phyloP scores from a whole-genome alignment of 2,797 vertebrate genomes.

The Lepus oiostolus region DNA sequence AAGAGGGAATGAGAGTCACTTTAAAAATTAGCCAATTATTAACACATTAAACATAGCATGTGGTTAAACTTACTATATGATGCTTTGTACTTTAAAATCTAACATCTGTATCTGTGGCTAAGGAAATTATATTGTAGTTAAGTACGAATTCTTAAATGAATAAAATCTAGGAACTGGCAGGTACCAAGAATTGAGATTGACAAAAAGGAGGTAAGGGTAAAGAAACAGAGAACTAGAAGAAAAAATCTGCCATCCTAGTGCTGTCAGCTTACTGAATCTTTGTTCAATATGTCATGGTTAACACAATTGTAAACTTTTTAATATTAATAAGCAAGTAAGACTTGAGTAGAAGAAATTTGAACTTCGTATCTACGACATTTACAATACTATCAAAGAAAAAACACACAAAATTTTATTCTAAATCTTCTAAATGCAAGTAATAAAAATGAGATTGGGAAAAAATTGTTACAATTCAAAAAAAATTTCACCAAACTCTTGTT shows the following conservation, averaged over 20 bases:
- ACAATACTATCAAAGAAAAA: background rate
- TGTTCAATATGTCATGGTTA: background rate
- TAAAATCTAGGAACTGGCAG: background rate
- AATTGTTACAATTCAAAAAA: background rate
- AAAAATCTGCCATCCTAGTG: background rate
- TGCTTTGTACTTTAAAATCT: background rate
- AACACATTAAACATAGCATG: background rate
- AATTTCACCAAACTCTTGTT: background rate
- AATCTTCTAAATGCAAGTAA: constrained; percentile 11
- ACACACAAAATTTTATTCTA: background rate
- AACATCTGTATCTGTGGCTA: background rate
- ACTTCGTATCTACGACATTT: background rate
- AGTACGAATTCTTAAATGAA: background rate
- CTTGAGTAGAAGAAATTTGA: background rate
- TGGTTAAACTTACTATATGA: background rate
- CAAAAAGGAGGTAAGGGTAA: background rate
- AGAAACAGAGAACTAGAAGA: background rate
- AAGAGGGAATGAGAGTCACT: background rate
- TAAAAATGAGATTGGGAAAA: background rate
- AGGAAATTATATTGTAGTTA: background rate
- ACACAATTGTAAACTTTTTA: background rate
- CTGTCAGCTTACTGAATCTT: background rate
- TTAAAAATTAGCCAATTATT: background rate
- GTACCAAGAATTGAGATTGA: background rate
- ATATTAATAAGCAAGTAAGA: background rate